Base-by-base conservation (phyloP, 2,888 invertebrate genomes). In the Tribolium freemani region DNA sequence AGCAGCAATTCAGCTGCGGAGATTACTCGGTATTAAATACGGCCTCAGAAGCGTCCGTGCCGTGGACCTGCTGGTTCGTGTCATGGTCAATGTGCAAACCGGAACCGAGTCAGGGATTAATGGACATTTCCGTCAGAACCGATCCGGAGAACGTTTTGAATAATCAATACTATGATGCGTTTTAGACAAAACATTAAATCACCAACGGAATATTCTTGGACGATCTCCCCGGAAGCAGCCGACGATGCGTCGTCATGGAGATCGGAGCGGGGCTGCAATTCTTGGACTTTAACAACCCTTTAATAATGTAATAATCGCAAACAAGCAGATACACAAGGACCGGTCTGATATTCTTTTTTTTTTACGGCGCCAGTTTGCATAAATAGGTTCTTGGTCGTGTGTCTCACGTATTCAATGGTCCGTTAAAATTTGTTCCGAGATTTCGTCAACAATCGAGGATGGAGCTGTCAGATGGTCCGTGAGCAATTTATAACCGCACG, bases 131-230 rank as follows among this genome's bases (percentile, higher is more conserved):
- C 61, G 54, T 20, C 45, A 45, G 45, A 48, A 63, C 45, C 54
- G 45, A 56, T 45, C 10, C n/a, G 44, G 53, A 16, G 21, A 13
- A 16, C 53, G 20, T 51, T 26, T n/a, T 38, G 38, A 71, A 69
- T 73, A 76, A 74, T 73, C 76, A 71, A 76, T 76, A 75, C 69
- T 71, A 51, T 71, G 71, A 71, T 64, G 75, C 67, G 70, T 67
- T 72, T 72, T 70, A 68, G 70, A 48, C 69, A 60, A 66, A 63
- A 75, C 74, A 70, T 76, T 76, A 78, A 77, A 73, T 71, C 74
- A 73, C 53, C 73, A 78, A 76, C 71, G 69, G 75, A 77, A 79
- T 78, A 78, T 78, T 73, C 60, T 73, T 72, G 70, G 74, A 74
- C 71, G 4, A 11, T 48, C 48, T 75, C 69, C 73, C 75, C 72